Evolutionary conservation across 2,113 vertebrate species (phyloP).

Genomic region (Elephantulus edwardii): DNA sequence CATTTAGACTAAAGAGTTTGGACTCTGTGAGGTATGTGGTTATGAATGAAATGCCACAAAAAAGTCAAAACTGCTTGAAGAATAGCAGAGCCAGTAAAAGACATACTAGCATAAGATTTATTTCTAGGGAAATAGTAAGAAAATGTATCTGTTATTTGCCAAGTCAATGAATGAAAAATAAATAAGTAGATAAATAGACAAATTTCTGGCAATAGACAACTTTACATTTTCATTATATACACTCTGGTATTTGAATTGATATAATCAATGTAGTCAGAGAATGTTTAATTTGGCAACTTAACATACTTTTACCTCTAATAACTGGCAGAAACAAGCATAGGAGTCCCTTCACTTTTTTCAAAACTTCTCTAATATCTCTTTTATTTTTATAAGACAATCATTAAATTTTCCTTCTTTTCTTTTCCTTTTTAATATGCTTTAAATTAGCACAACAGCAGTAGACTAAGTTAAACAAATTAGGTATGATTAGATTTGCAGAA

Average conservation of each 20-base stretch:
- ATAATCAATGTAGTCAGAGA: fast-evolving
- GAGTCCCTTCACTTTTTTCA: background rate
- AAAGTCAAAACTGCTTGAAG: background rate
- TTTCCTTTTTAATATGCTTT: background rate
- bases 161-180: background rate
- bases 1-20: fast-evolving
- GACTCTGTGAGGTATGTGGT: fast-evolving
- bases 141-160: background rate
- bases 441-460: too few species aligned
- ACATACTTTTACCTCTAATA: background rate
- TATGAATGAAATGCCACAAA: background rate
- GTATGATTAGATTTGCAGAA: background rate
- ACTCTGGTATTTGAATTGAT: background rate
- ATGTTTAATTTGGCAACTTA: too few species aligned
- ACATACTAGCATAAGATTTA: background rate
- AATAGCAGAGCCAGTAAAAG: background rate
- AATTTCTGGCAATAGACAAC: background rate
- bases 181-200: background rate
- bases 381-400: fast-evolving
- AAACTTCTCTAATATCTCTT: background rate
- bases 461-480: background rate
- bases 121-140: background rate
- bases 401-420: fast-evolving
- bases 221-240: background rate
- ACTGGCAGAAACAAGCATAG: background rate